phyloP scores from a whole-genome alignment of 2,113 vertebrate species.

The Tretioscincus oriximinensis region DNA sequence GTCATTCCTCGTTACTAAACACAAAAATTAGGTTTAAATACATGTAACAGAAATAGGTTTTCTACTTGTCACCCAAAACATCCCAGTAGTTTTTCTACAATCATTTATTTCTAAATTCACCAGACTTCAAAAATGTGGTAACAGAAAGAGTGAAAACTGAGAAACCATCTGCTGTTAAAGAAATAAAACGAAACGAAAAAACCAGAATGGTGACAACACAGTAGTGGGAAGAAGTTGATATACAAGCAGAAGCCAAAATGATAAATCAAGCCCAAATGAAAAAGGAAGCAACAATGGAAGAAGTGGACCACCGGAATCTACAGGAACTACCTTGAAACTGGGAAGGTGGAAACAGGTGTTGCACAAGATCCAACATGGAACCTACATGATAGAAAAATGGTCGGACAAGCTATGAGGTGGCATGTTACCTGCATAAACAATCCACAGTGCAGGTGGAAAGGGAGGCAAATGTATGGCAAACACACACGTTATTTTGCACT shows the following conservation, averaged over 20 bases:
- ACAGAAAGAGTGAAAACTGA: background rate
- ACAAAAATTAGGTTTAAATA: background rate
- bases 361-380: conserved; percentile 84
- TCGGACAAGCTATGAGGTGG: conserved; percentile 50
- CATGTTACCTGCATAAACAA: conserved; percentile 14
- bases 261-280: conserved; percentile 23
- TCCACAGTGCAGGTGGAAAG: conserved; percentile 26
- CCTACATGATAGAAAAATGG: conserved; percentile 76
- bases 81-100: background rate
- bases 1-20: background rate
- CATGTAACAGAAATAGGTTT: background rate
- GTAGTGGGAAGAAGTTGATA: background rate
- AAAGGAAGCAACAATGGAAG: conserved; percentile 20
- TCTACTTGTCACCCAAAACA: background rate
- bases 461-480: background rate
- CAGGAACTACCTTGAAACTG: conserved; percentile 80
- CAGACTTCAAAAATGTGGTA: background rate
- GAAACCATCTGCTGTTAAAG: background rate
- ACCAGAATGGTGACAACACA: background rate
- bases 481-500: background rate
- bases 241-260: conserved; percentile 15
- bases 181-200: background rate
- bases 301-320: conserved; percentile 39
- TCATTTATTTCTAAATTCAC: background rate
- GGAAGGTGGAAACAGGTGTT: conserved; percentile 82